Percentiles rank a stretch among this genome's conserved stretches.
phyloP scores from a whole-genome alignment of 1,140 invertebrate species.

The Matsumurasca onukii region DNA sequence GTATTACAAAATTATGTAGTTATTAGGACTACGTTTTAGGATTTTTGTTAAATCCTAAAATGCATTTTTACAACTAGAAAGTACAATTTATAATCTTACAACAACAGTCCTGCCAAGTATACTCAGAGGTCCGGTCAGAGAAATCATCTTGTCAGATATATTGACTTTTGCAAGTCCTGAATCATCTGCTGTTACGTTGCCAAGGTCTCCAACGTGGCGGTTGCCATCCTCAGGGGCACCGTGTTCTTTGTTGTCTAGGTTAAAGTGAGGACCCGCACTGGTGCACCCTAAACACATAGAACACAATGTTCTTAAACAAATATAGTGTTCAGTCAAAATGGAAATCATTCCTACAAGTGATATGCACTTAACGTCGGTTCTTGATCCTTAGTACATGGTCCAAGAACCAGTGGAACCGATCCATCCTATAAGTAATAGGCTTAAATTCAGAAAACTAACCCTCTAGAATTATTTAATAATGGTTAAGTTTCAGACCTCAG shows the following conservation, averaged over 20 bases:
- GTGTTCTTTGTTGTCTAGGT: slow-evolving; percentile 83
- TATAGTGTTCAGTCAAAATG: background rate
- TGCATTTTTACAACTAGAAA: too few species aligned
- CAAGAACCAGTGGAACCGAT: background rate
- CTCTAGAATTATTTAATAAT: background rate
- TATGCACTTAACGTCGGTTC: background rate
- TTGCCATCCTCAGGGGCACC: slow-evolving; percentile 72
- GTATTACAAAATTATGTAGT: too few species aligned
- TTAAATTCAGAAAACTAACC: background rate
- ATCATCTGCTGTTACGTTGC: slow-evolving; percentile 76
- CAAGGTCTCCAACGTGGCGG: slow-evolving; percentile 90
- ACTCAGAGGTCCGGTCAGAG: slow-evolving; percentile 71
- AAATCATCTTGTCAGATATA: slow-evolving; percentile 72
- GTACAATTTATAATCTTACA: slow-evolving; percentile 57
- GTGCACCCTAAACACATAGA: slow-evolving; percentile 77
- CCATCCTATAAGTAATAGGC: background rate
- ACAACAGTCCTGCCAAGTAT: slow-evolving; percentile 89
- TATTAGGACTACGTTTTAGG: too few species aligned
- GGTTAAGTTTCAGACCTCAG: background rate
- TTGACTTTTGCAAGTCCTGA: slow-evolving; percentile 76
- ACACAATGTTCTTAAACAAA: too few species aligned
- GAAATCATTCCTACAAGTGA: background rate
- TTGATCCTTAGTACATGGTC: background rate
- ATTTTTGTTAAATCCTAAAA: too few species aligned
- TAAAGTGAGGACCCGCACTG: slow-evolving; percentile 94